Percentiles rank a stretch among this genome's conserved stretches.
Evolutionary conservation across 2,797 vertebrate species (phyloP).

Genomic region (Phylloscopus collybita): DNA sequence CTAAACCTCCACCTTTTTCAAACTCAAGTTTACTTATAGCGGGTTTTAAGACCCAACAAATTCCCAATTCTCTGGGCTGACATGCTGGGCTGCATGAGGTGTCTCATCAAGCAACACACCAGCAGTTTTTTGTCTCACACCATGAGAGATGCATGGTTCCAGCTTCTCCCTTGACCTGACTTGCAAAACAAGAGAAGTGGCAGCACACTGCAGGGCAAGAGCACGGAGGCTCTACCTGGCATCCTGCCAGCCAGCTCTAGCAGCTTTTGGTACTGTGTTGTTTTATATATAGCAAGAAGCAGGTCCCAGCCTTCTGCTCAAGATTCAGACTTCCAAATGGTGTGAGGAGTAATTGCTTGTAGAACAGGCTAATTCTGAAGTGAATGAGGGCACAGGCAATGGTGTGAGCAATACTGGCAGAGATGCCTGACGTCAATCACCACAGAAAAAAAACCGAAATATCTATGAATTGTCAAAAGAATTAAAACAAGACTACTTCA

Average conservation of each 20-base stretch:
- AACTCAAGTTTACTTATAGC: background rate
- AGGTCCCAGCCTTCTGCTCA: slow-evolving; percentile 63
- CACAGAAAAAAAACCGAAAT: background rate
- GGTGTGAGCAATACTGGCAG: slow-evolving; percentile 40
- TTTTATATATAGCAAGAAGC: slow-evolving; percentile 56
- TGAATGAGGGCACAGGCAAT: slow-evolving; percentile 31
- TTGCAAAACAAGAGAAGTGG: background rate
- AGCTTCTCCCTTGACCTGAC: slow-evolving; percentile 13
- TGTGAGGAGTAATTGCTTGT: slow-evolving; percentile 37
- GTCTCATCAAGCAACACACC: background rate
- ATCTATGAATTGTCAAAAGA: background rate
- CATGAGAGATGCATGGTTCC: fast-evolving
- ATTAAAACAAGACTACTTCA: background rate
- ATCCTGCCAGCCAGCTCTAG: background rate
- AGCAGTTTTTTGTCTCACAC: background rate
- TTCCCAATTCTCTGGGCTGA: background rate
- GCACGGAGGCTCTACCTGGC: slow-evolving; percentile 13
- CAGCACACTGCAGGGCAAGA: slow-evolving; percentile 3
- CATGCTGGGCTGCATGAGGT: background rate
- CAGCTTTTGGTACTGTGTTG: slow-evolving; percentile 10
- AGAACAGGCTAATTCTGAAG: slow-evolving; percentile 55
- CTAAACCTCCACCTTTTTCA: background rate
- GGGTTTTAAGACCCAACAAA: background rate
- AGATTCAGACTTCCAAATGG: slow-evolving; percentile 50
- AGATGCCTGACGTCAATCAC: slow-evolving; percentile 2